These are phyloP conservation scores for Pelecanus crispus DNA, from an alignment of 2,113 vertebrate genomes.

Conservation along the genomic window DNA sequence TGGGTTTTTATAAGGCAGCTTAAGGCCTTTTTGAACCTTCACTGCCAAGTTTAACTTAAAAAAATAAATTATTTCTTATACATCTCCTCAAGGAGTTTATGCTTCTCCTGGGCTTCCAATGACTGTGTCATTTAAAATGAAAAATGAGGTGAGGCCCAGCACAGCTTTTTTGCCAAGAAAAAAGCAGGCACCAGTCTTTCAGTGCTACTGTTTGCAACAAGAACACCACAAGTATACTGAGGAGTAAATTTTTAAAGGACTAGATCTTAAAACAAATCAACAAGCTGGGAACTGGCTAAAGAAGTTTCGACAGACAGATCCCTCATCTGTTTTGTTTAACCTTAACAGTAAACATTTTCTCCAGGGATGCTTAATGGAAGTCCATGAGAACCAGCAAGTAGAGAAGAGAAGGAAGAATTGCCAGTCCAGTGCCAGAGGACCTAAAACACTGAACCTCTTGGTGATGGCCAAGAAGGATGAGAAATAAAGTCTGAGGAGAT, in stretches of 20 bases:
- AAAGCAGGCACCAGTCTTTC: neutral
- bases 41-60: constrained; percentile 19
- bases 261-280: neutral
- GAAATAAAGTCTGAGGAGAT: neutral
- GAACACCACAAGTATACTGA: neutral
- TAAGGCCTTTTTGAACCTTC: constrained; percentile 5
- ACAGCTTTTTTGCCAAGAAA: neutral
- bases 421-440: neutral
- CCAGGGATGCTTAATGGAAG: neutral
- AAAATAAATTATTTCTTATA: constrained; percentile 10
- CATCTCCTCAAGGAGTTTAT: constrained; percentile 1
- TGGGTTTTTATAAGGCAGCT: neutral
- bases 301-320: neutral
- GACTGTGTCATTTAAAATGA: constrained; percentile 6
- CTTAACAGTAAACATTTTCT: neutral
- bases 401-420: neutral
- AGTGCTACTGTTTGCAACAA: neutral
- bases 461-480: neutral
- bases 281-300: neutral
- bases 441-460: neutral
- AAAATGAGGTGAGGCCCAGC: neutral
- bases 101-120: neutral
- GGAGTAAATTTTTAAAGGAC: neutral
- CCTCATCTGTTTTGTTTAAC: neutral
- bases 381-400: neutral